A percentile compares a stretch with the other conserved stretches of the same genome.
Evolutionary conservation across 2,113 vertebrate genomes (phyloP).

Genomic region (Rhadina sibilatrix): DNA sequence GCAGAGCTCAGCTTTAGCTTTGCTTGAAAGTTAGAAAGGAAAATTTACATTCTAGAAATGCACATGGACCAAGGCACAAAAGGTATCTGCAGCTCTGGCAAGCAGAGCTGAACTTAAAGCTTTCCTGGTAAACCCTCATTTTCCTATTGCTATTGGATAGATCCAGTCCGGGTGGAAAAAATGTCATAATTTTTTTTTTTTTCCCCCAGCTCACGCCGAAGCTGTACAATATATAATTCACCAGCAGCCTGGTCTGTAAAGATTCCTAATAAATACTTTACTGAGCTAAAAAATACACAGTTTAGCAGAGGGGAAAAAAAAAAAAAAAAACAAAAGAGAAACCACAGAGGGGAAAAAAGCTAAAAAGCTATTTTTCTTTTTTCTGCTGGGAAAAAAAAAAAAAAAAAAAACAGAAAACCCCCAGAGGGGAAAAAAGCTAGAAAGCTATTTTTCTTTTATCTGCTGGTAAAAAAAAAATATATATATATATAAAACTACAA

Average conservation of each 20-base stretch:
- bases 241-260: slow-evolving; percentile 44
- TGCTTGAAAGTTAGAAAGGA: not conserved
- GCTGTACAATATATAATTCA: slow-evolving; percentile 39
- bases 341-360: not conserved
- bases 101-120: slow-evolving; percentile 13
- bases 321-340: not conserved
- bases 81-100: slow-evolving; percentile 31
- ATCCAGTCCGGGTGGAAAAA: slow-evolving; percentile 44
- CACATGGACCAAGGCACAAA: not conserved
- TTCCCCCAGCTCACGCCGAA: not conserved
- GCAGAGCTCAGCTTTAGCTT: not conserved
- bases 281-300: slow-evolving; percentile 50
- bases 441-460: slow-evolving; percentile 8
- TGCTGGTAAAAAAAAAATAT: not conserved
- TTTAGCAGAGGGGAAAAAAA: not conserved
- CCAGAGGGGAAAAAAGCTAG: not conserved
- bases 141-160: slow-evolving; percentile 58
- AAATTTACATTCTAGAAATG: not conserved
- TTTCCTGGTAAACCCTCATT: slow-evolving; percentile 17
- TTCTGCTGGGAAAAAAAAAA: slow-evolving; percentile 1
- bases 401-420: not conserved
- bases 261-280: slow-evolving; percentile 51
- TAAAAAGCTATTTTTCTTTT: not conserved
- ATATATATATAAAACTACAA: not conserved
- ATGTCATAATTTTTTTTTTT: slow-evolving; percentile 21